Percentiles rank a stretch among this genome's conserved stretches.
These are phyloP conservation scores for Eupithecia tripunctaria DNA, from an alignment of 2,888 invertebrate genomes.

Conservation along the genomic window DNA sequence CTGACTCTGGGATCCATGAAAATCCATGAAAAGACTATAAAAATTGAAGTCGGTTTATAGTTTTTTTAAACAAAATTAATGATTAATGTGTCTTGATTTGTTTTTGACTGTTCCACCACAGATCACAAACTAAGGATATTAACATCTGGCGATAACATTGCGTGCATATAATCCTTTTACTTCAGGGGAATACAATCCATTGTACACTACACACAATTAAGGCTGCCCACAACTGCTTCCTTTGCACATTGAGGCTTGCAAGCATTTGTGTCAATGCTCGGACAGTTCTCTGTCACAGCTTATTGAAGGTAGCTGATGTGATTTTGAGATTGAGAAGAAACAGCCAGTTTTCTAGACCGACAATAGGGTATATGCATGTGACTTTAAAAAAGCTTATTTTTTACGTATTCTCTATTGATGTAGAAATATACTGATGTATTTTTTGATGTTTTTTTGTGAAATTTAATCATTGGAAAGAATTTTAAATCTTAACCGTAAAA, in stretches of 20 bases:
- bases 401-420: too few relatives aligned
- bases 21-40: too few relatives aligned
- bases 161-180: conserved; percentile 2
- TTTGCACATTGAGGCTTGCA: conserved; percentile 53
- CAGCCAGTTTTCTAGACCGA: too few relatives aligned
- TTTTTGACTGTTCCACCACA: neutral
- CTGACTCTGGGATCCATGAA: too few relatives aligned
- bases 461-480: too few relatives aligned
- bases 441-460: too few relatives aligned
- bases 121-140: neutral
- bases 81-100: neutral
- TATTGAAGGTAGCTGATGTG: conserved; percentile 6
- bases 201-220: conserved; percentile 30
- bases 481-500: too few relatives aligned
- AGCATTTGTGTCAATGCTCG: conserved; percentile 58
- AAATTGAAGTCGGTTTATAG: too few relatives aligned
- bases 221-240: conserved; percentile 28
- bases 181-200: conserved; percentile 15
- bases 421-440: too few relatives aligned
- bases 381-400: too few relatives aligned
- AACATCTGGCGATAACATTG: neutral
- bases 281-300: conserved; percentile 22
- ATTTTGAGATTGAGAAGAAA: neutral
- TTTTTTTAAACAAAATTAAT: too few relatives aligned
- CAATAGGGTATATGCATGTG: too few relatives aligned